Evolutionary conservation across 1,140 invertebrate species (phyloP).

Genomic region (Solen grandis): DNA sequence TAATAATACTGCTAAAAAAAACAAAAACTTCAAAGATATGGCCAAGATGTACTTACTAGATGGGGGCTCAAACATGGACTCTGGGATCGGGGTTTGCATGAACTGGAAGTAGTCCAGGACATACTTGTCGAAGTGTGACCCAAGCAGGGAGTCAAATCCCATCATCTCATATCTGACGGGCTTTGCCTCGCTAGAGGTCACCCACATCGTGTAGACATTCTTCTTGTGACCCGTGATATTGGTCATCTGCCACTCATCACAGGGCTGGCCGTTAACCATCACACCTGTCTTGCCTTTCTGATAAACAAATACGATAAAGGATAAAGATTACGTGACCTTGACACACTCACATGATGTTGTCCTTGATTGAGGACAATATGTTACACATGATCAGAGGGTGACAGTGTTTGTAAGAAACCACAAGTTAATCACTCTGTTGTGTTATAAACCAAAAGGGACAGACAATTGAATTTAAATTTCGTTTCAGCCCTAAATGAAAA

Average conservation of each 20-base stretch:
- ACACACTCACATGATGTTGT: too few species aligned
- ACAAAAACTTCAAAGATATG: too few species aligned
- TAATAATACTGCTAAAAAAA: too few species aligned
- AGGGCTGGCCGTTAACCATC: slow-evolving; percentile 62
- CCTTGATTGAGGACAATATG: too few species aligned
- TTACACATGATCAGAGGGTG: too few species aligned
- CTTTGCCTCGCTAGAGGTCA: slow-evolving; percentile 73
- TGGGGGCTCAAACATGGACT: slow-evolving; percentile 56
- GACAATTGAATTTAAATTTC: too few species aligned
- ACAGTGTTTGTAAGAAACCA: too few species aligned
- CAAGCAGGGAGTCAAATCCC: slow-evolving; percentile 94
- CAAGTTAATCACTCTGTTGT: too few species aligned
- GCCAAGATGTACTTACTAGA: slow-evolving; percentile 58
- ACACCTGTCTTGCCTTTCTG: slow-evolving; percentile 41
- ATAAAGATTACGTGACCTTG: too few species aligned
- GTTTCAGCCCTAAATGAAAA: too few species aligned
- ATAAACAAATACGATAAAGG: background rate
- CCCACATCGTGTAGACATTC: slow-evolving; percentile 89
- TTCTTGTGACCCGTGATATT: slow-evolving; percentile 88
- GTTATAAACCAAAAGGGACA: too few species aligned
- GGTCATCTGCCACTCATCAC: slow-evolving; percentile 88
- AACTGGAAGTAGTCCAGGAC: slow-evolving; percentile 92
- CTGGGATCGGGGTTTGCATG: slow-evolving; percentile 79
- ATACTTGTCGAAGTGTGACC: slow-evolving; percentile 98
- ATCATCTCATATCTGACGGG: slow-evolving; percentile 95